Conservation (phyloP, 2,888 invertebrate genomes). For the Drosophila macrospina region DNA sequence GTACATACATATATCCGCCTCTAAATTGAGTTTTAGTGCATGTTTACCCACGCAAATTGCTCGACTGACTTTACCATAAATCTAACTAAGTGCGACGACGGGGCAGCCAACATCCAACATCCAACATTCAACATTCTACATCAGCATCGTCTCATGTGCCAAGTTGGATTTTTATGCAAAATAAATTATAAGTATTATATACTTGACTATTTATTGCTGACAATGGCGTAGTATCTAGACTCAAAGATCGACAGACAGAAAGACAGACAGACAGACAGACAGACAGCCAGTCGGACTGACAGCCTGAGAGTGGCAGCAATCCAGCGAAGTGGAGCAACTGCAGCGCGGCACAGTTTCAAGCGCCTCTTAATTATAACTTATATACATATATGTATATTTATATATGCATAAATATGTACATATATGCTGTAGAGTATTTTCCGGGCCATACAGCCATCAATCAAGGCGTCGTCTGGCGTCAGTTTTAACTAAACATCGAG, state of each 20-base stretch:
- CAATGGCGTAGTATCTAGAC: conserved; percentile 49
- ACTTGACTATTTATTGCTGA: conserved; percentile 79
- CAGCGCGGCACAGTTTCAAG: conserved; percentile 56
- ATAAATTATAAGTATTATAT: conserved; percentile 80
- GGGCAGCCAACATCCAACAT: conserved; percentile 11
- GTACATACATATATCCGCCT: conserved; percentile 66
- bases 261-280: not conserved
- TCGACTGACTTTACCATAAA: conserved; percentile 81
- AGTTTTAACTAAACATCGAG: conserved; percentile 44
- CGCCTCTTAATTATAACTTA: conserved; percentile 68
- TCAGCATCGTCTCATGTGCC: conserved; percentile 44
- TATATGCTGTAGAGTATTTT: not conserved
- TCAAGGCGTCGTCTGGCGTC: conserved; percentile 52
- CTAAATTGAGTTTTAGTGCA: conserved; percentile 83
- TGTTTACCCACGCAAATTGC: conserved; percentile 85
- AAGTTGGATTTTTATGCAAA: conserved; percentile 69
- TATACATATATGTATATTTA: conserved; percentile 14
- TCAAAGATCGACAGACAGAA: conserved; percentile 6
- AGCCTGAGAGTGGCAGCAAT: conserved; percentile 11
- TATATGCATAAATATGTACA: not conserved
- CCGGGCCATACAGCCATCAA: conserved; percentile 46
- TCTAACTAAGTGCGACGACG: conserved; percentile 74
- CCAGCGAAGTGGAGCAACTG: conserved; percentile 60
- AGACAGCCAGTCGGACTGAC: conserved; percentile 11
- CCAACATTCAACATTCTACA: conserved; percentile 6